Conservation (phyloP, 2,888 invertebrate genomes). For the Ceramica pisi region DNA sequence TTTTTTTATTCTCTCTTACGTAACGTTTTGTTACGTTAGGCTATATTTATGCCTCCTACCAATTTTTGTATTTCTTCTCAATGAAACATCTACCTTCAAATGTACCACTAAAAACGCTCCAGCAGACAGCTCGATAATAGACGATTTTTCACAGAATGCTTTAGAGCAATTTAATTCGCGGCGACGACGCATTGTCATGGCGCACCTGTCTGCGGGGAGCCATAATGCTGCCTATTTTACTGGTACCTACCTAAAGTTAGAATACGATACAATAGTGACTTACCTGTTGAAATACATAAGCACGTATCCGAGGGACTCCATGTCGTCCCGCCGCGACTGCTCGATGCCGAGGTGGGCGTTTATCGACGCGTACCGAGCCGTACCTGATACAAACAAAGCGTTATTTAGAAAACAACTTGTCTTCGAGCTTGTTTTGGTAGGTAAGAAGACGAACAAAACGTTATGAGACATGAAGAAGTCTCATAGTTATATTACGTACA, state of each 20-base stretch:
- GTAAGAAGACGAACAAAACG: not conserved
- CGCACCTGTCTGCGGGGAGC: not conserved
- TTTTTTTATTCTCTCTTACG: no score
- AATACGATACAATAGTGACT: conserved; percentile 24
- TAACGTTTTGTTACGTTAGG: no score
- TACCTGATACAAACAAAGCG: conserved; percentile 90
- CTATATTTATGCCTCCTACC: not conserved
- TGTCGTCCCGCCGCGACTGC: conserved; percentile 99
- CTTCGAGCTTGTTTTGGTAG: conserved; percentile 8
- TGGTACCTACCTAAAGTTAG: not conserved
- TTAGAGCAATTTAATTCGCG: not conserved
- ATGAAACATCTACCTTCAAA: not conserved
- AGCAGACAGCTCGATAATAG: not conserved
- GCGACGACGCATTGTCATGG: not conserved
- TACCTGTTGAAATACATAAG: conserved; percentile 99
- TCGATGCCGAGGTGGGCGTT: conserved; percentile 99
- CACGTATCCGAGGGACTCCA: conserved; percentile 99
- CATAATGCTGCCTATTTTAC: no score
- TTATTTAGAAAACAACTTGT: conserved; percentile 28
- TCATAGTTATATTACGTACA: no score
- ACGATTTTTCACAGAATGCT: not conserved
- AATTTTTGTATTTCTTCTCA: not conserved
- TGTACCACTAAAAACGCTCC: not conserved
- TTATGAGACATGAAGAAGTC: no score
- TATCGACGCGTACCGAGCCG: conserved; percentile 99